Conservation (phyloP, 2,797 vertebrate genomes). For the Squalus acanthias region DNA sequence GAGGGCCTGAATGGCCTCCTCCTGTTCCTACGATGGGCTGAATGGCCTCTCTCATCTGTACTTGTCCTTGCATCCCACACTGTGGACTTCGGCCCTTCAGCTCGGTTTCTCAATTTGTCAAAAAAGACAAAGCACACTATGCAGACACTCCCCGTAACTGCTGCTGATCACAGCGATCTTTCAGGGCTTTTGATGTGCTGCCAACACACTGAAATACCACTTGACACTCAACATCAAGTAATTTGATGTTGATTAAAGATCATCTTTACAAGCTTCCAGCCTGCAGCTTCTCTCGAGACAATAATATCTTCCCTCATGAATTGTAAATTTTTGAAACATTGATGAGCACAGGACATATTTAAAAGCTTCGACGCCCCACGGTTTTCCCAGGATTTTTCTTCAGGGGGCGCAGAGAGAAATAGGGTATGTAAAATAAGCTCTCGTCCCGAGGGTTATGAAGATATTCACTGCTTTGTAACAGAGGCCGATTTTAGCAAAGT, state of each 20-base stretch:
- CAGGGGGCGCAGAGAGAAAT: background rate
- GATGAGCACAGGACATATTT: constrained; percentile 7
- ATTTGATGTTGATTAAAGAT: constrained; percentile 32
- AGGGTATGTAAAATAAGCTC: background rate
- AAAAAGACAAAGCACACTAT: too few species aligned
- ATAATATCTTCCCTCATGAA: constrained; percentile 27
- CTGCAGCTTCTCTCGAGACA: constrained; percentile 12
- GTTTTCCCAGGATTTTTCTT: background rate
- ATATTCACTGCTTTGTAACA: background rate
- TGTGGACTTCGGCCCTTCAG: background rate
- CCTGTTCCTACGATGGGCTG: background rate
- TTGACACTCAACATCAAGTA: constrained; percentile 8
- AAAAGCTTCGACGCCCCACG: background rate
- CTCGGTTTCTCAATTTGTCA: background rate
- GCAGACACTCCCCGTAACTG: background rate
- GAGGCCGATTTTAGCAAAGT: background rate
- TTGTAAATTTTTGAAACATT: background rate
- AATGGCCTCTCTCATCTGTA: background rate
- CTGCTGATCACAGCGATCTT: background rate
- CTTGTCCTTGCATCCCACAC: background rate
- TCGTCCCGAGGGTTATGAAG: background rate
- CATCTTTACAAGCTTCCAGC: constrained; percentile 23
- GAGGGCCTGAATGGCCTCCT: too few species aligned
- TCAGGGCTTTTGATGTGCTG: background rate
- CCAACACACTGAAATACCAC: background rate